Percentiles rank a stretch among this genome's conserved stretches.
Evolutionary conservation across 2,113 vertebrate species (phyloP).

Genomic region (Corythaixoides concolor): DNA sequence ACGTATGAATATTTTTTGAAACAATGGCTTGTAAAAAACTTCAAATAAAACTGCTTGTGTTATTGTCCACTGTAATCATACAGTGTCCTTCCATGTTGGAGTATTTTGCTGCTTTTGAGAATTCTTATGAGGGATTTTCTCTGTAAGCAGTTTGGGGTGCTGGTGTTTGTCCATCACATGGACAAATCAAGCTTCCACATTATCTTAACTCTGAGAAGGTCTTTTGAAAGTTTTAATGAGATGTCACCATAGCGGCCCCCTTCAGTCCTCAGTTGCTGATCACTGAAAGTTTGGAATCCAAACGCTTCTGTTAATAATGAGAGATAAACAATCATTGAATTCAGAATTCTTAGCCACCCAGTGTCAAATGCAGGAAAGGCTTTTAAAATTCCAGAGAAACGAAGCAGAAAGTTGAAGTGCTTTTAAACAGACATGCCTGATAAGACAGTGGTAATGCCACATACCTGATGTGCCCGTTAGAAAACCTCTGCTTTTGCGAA

Average conservation of each 20-base stretch:
- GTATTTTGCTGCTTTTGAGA: conserved; percentile 30
- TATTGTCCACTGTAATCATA: neutral
- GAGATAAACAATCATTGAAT: conserved; percentile 29
- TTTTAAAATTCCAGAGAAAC: conserved; percentile 43
- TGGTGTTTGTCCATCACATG: conserved; percentile 42
- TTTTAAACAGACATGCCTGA: neutral
- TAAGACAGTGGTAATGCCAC: neutral
- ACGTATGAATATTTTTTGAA: neutral
- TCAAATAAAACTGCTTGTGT: neutral
- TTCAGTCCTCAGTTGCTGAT: neutral
- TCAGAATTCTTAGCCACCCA: neutral
- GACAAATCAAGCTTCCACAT: conserved; percentile 21
- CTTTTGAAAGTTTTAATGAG: conserved; percentile 68
- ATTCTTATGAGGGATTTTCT: conserved; percentile 4
- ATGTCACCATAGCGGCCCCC: neutral
- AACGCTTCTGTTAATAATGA: conserved; percentile 34
- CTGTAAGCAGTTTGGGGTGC: conserved; percentile 40
- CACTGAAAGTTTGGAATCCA: conserved; percentile 24
- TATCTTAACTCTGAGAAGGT: conserved; percentile 31
- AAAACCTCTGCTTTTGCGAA: neutral
- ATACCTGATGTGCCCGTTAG: neutral
- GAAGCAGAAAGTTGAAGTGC: conserved; percentile 8
- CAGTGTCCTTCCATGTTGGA: neutral
- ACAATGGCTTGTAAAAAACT: neutral
- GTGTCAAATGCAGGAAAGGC: neutral